Evolutionary conservation across 2,797 vertebrate species (phyloP).

Genomic region (Falco rusticolus): DNA sequence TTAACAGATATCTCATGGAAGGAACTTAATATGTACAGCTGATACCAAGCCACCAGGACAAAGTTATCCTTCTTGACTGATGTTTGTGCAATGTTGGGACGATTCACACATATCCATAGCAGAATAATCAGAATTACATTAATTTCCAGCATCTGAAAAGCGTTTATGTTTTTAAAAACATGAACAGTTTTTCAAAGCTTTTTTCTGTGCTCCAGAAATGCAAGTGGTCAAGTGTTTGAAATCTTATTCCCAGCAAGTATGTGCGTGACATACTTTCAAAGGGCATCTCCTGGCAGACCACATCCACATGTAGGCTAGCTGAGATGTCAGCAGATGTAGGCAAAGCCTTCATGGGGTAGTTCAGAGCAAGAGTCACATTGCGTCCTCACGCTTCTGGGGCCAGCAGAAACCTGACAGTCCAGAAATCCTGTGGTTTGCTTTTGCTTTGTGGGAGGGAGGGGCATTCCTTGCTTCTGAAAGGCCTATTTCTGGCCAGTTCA

Average conservation of each 20-base stretch:
- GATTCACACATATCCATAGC: not conserved
- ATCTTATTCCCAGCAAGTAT: constrained; percentile 25
- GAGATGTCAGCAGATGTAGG: constrained; percentile 12
- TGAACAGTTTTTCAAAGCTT: not conserved
- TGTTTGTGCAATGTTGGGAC: not conserved
- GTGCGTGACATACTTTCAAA: not conserved
- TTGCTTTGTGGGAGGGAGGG: not conserved
- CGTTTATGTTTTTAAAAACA: not conserved
- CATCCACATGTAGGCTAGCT: not conserved
- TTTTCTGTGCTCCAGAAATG: not conserved
- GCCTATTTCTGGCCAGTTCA: constrained; percentile 13
- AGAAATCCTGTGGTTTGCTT: not conserved
- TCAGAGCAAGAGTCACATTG: not conserved
- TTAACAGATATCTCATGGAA: not conserved
- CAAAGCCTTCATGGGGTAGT: not conserved
- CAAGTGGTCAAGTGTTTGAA: not conserved
- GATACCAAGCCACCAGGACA: not conserved
- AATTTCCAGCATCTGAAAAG: not conserved
- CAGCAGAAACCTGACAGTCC: constrained; percentile 6
- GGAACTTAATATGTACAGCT: not conserved
- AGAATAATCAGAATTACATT: not conserved
- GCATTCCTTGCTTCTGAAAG: not conserved
- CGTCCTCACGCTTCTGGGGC: not conserved
- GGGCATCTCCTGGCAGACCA: constrained; percentile 26
- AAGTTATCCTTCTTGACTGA: not conserved